Evolutionary conservation across 2,113 vertebrate species (phyloP).

Genomic region (Oreochromis tanganicae): DNA sequence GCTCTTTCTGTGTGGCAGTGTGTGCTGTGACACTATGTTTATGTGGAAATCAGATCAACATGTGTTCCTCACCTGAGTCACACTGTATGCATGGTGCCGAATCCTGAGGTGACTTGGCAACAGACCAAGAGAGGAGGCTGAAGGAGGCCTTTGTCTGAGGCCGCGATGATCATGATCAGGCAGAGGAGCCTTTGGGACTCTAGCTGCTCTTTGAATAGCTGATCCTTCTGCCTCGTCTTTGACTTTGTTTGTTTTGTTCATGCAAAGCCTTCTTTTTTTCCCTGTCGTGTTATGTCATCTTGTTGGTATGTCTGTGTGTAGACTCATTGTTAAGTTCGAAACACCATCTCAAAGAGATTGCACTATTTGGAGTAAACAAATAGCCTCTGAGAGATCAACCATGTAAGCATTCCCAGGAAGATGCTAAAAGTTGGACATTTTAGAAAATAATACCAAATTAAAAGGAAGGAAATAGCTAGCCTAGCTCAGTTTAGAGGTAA

Average conservation of each 20-base stretch:
- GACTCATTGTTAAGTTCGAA: neutral
- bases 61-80: slow-evolving; percentile 54
- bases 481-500: neutral
- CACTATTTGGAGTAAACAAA: neutral
- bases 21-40: neutral
- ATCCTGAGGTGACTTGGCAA: slow-evolving; percentile 23
- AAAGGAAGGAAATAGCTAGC: neutral
- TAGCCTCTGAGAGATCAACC: neutral
- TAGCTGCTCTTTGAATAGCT: neutral
- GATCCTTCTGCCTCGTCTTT: neutral
- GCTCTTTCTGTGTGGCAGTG: neutral
- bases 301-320: neutral
- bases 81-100: slow-evolving; percentile 4
- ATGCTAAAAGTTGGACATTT: neutral
- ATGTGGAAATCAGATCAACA: slow-evolving; percentile 18
- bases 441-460: neutral
- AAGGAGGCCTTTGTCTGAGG: slow-evolving; percentile 58
- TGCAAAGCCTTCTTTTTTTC: neutral
- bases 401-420: neutral
- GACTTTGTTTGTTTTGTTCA: slow-evolving; percentile 18
- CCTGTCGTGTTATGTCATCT: neutral
- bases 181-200: slow-evolving; percentile 1
- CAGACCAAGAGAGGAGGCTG: neutral
- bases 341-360: neutral
- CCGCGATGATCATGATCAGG: neutral